Evolutionary conservation across 2,888 invertebrate species (phyloP).

Genomic region (Oxyteleia sp.): DNA sequence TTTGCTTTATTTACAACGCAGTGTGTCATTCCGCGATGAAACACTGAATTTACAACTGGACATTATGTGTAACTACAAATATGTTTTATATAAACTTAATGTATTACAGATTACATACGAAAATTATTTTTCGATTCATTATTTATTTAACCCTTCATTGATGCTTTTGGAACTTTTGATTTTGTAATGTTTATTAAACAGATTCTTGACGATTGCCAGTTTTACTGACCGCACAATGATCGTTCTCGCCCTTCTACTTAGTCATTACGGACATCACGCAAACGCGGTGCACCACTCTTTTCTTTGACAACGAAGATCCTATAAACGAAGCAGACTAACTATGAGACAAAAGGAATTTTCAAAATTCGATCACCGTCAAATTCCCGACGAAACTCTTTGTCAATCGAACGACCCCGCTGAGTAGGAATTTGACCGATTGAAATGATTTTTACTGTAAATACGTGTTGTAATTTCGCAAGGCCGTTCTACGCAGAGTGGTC

Average conservation of each 20-base stretch:
- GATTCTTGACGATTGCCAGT: too few species aligned
- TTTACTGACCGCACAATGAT: conserved; percentile 37
- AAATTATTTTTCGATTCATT: too few species aligned
- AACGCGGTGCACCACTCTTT: conserved; percentile 83
- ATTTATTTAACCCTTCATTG: background rate
- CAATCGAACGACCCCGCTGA: conserved; percentile 79
- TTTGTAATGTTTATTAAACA: too few species aligned
- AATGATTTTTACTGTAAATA: conserved; percentile 87
- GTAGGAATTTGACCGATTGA: conserved; percentile 86
- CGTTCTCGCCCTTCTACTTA: conserved; percentile 66
- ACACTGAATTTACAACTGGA: background rate
- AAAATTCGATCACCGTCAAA: background rate
- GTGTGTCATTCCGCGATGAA: background rate
- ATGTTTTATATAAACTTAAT: conserved; percentile 1
- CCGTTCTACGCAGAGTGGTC: conserved; percentile 85
- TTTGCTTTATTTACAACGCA: too few species aligned
- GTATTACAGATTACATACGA: conserved; percentile 1
- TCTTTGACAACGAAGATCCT: conserved; percentile 16
- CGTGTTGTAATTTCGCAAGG: conserved; percentile 86
- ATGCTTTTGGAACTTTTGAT: too few species aligned
- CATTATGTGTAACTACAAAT: too few species aligned
- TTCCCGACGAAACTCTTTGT: conserved; percentile 18
- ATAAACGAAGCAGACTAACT: background rate
- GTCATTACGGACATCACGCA: conserved; percentile 85
- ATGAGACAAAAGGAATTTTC: background rate